Conservation (phyloP, 2,888 invertebrate genomes). For the Drepanosiphum platanoidis region DNA sequence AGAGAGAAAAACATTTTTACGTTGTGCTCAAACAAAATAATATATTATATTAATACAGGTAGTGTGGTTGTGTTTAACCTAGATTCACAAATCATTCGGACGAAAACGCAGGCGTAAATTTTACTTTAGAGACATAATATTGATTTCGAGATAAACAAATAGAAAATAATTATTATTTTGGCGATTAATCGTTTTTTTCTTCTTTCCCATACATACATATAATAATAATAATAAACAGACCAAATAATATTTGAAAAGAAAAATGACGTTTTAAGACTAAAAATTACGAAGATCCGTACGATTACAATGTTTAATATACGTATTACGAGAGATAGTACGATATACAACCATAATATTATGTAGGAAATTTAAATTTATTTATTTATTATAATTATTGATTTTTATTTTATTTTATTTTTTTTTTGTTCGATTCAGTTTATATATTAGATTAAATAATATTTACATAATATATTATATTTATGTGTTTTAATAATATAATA, state of each 20-base stretch:
- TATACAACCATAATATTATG: not conserved
- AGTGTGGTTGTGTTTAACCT: not conserved
- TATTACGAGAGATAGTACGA: not conserved
- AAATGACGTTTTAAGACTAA: conserved; percentile 40
- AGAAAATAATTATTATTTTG: not conserved
- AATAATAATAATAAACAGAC: conserved; percentile 12
- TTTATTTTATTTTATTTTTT: not conserved
- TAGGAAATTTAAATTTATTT: conserved; percentile 28
- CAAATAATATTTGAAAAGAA: conserved; percentile 19
- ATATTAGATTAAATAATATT: not conserved
- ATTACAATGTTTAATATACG: not conserved
- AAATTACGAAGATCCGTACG: not conserved
- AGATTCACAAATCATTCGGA: not conserved
- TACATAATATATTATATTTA: not conserved
- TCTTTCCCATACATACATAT: too few species aligned
- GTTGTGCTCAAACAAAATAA: conserved; percentile 18
- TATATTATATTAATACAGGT: not conserved
- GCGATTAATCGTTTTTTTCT: too few species aligned
- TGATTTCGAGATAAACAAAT: not conserved
- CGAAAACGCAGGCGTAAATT: not conserved
- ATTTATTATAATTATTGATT: conserved; percentile 22
- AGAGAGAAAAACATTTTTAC: not conserved
- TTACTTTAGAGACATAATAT: not conserved
- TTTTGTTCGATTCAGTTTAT: conserved; percentile 35
- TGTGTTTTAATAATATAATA: conserved; percentile 21